phyloP scores from a whole-genome alignment of 2,888 invertebrate species.

The Aporophyla lueneburgensis region DNA sequence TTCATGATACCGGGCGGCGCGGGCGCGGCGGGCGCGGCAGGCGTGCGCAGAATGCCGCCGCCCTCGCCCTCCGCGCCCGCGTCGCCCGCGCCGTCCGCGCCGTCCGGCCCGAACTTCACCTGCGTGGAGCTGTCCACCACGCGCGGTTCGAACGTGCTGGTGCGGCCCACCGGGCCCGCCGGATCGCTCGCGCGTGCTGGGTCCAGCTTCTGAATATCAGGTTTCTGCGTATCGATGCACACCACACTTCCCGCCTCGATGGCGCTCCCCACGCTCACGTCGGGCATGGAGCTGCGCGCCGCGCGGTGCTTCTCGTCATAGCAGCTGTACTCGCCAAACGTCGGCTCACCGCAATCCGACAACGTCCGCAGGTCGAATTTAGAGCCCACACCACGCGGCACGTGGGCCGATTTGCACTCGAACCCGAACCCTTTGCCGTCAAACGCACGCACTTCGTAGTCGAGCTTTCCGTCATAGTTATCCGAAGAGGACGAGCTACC shows the following conservation, averaged over 20 bases:
- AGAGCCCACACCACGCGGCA: slow-evolving; percentile 85
- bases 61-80: slow-evolving; percentile 85
- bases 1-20: slow-evolving; percentile 95
- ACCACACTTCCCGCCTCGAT: slow-evolving; percentile 91
- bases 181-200: slow-evolving; percentile 78
- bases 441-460: slow-evolving; percentile 89
- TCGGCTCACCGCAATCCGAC: slow-evolving; percentile 89
- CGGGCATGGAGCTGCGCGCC: slow-evolving; percentile 91
- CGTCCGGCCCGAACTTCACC: slow-evolving; percentile 87
- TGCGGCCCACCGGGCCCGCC: slow-evolving; percentile 84
- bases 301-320: slow-evolving; percentile 92
- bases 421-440: slow-evolving; percentile 90
- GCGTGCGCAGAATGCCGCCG: slow-evolving; percentile 87
- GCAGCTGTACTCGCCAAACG: slow-evolving; percentile 92
- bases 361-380: slow-evolving; percentile 89
- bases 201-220: slow-evolving; percentile 88
- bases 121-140: slow-evolving; percentile 89
- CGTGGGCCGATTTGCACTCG: slow-evolving; percentile 91
- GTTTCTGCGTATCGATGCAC: slow-evolving; percentile 89
- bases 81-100: slow-evolving; percentile 84
- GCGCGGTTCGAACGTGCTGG: slow-evolving; percentile 88
- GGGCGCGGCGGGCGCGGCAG: slow-evolving; percentile 86
- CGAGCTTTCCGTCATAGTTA: slow-evolving; percentile 91
- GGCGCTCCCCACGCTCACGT: slow-evolving; percentile 91
- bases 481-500: slow-evolving; percentile 93